Evolutionary conservation across 2,797 vertebrate genomes (phyloP).

Genomic region (Anguilla obscura): DNA sequence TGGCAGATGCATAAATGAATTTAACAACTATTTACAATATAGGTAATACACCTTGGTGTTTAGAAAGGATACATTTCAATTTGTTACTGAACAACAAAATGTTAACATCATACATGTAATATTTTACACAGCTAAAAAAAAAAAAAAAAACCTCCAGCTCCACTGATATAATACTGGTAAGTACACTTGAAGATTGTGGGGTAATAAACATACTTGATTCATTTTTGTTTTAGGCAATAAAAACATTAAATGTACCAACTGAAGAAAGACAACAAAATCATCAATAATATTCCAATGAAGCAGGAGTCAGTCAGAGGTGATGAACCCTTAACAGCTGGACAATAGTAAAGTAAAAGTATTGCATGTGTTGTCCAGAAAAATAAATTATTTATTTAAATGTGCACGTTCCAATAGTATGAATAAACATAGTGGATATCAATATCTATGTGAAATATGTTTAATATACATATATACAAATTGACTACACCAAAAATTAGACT

Average conservation of each 20-base stretch:
- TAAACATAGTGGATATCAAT: not conserved
- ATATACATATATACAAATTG: conserved; percentile 30
- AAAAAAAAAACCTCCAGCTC: not conserved
- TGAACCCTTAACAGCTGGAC: not conserved
- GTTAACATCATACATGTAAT: not conserved
- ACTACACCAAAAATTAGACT: not conserved
- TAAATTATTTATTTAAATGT: conserved; percentile 16
- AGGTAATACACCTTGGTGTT: conserved; percentile 25
- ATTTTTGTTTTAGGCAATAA: not conserved
- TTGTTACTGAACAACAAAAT: not conserved
- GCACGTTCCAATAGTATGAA: not conserved
- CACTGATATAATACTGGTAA: conserved; percentile 19
- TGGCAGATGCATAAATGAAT: not conserved
- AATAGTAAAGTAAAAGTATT: not conserved
- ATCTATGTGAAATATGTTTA: conserved; percentile 13
- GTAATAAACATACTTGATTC: not conserved
- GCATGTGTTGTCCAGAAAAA: not conserved
- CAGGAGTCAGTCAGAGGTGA: not conserved
- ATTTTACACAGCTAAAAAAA: not conserved
- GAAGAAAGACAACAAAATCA: not conserved
- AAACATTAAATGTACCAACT: not conserved
- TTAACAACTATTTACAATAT: conserved; percentile 16
- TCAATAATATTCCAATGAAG: not conserved
- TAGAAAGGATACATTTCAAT: conserved; percentile 11
- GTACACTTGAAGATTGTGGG: conserved; percentile 21